Base-by-base conservation (phyloP, 53 echinoderm and acorn worm genomes). In the Luidia sarsii region DNA sequence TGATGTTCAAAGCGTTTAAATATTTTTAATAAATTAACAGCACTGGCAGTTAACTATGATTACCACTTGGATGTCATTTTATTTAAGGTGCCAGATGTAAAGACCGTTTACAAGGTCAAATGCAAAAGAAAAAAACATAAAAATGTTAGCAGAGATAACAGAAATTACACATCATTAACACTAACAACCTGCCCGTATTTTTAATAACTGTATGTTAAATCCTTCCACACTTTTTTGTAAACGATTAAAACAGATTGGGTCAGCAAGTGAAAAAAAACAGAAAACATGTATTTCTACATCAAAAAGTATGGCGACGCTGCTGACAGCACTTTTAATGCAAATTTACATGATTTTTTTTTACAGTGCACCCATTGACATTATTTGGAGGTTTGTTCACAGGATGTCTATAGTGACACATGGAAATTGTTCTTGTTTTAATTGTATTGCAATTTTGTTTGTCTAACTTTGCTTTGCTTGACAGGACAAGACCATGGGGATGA, bases 261-360 rank as follows among this genome's bases (percentile, higher is more conserved):
- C 14, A 14, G 25, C 27, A 22, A 27, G 1, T 25, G 22, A 59
- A 59, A 59, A 59, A 27, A 19, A 41, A 6, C 28, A 22, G 1
- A 57, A 57, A 1, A 57, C 24, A 19, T 57, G 57, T 57, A 57
- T 57, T 16, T 57, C 24, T 57, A 57, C 57, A 57, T 57, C 57
- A 57, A 57, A 57, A 10, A 21, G 57, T 57, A 1, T 57, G 57
- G 57, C 57, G 57, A 57, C 24, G 57, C 28, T 57, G 57, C 57
- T 57, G 57, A 19, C 57, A 57, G n/a, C 57, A 57, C 57, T 57
- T 57, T 57, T 57, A 24, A 57, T 57, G 57, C 24, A 57, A 57
- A 57, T 57, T 57, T 57, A 57, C 57, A 57, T 19, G 5, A 25
- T 59, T 59, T 59, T 59, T 59, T 59, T 57, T 22, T 57, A 57